These are phyloP conservation scores for Cenopis cana DNA, from an alignment of 2,888 invertebrate species.

Conservation along the genomic window DNA sequence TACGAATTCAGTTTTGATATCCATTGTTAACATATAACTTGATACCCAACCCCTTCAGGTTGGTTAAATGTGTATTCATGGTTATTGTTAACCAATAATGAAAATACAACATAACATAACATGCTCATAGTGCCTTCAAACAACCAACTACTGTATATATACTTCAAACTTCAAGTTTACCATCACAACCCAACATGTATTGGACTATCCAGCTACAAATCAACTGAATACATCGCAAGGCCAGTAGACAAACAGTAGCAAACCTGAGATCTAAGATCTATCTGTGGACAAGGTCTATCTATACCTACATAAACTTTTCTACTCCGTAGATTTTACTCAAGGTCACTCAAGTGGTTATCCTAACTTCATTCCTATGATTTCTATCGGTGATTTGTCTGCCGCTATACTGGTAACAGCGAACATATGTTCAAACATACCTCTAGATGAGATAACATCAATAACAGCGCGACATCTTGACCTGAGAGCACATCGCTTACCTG, in stretches of 20 bases:
- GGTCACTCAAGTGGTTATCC: conserved; percentile 34
- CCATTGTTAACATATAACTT: background rate
- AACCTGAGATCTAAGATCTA: conserved; percentile 24
- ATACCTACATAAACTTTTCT: conserved; percentile 31
- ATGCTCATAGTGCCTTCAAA: background rate
- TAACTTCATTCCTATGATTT: background rate
- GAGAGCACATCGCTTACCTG: conserved; percentile 41
- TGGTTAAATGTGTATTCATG: background rate
- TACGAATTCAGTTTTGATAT: background rate
- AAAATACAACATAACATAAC: too few relatives aligned
- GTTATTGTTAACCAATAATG: background rate
- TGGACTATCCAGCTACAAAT: background rate
- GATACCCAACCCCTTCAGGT: background rate
- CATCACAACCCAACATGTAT: background rate
- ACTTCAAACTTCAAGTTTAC: background rate
- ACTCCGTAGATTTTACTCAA: conserved; percentile 35
- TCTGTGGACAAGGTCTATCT: conserved; percentile 30
- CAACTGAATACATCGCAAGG: conserved; percentile 20
- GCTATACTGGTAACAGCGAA: background rate
- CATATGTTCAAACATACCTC: conserved; percentile 34
- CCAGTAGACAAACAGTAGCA: background rate
- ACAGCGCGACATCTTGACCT: conserved; percentile 42
- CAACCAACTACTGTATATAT: background rate
- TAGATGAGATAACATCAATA: conserved; percentile 36
- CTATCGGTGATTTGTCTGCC: too few relatives aligned